A percentile compares a stretch with the other conserved stretches of the same genome.
These are phyloP conservation scores for Schlechtendalia chinensis DNA, from an alignment of 1,140 invertebrate species.

Conservation along the genomic window DNA sequence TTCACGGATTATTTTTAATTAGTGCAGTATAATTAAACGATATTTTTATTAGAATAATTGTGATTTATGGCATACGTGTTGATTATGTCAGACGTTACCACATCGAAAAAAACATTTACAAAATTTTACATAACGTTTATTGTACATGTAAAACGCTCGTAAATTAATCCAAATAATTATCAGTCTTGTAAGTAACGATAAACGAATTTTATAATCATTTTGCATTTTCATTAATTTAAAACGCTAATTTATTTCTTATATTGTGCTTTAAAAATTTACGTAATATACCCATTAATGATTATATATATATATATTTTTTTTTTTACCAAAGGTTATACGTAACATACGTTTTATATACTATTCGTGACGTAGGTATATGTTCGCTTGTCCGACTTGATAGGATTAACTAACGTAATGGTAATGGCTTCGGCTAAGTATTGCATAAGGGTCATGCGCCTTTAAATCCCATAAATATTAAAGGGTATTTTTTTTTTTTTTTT, in stretches of 20 bases:
- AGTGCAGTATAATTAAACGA: too few relatives aligned
- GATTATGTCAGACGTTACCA: too few relatives aligned
- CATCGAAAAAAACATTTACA: too few relatives aligned
- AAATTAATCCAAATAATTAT: too few relatives aligned
- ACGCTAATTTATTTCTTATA: not conserved
- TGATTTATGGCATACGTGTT: too few relatives aligned
- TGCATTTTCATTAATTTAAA: too few relatives aligned
- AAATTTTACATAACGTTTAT: too few relatives aligned
- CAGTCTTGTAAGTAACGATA: too few relatives aligned
- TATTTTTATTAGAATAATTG: too few relatives aligned
- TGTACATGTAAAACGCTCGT: too few relatives aligned
- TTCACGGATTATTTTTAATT: too few relatives aligned
- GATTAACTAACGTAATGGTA: conserved; percentile 39
- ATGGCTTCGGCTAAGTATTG: conserved; percentile 33
- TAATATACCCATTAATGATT: not conserved
- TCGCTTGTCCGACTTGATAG: not conserved
- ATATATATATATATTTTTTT: not conserved
- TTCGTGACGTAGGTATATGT: not conserved
- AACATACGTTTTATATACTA: not conserved
- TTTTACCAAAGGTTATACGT: not conserved
- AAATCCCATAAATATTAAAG: not conserved
- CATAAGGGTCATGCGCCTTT: conserved; percentile 69
- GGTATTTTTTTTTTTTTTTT: not conserved
- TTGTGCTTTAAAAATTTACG: not conserved
- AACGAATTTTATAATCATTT: too few relatives aligned